Base-by-base conservation (phyloP, 1,140 invertebrate species). In the Procambarus clarkii region DNA sequence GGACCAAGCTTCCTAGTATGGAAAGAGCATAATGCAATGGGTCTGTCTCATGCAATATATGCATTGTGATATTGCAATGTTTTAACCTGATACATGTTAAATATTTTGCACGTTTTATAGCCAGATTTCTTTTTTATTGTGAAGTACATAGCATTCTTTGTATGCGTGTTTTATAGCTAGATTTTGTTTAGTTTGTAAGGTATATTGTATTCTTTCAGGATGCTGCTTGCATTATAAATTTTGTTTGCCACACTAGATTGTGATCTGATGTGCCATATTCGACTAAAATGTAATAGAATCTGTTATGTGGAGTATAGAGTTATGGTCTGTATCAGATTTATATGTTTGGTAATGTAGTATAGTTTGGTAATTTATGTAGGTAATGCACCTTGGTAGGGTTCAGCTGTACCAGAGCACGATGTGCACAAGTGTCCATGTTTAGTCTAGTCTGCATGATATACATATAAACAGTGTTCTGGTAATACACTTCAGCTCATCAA, bases 281-380 rank as follows among this genome's bases (percentile, higher is more conserved):
- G 34, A 2, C 5, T 44, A 21, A 8, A 74, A 9, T 34, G 69
- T 34, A 74, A 34, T 74, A 34, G 21, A 69, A 69, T 24, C 5
- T 74, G 21, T 74, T 74, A 5, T 74, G n/a, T 74, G 24, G 69
- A 69, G 64, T 69, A 4, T 69, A 58, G 54, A 58, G 7, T 58
- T 58, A 69, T 69, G 21, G 64, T 69, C 11, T 34, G 24, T 74
- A 34, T 34, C 69, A 81, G 8, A 50, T 81, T 81, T 54, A 58
- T 79, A 48, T 81, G 54, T 81, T 50, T 81, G 79, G 79, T 81
- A 81, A 24, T 81, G 48, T 13, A 81, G 46, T 54, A 13, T 54
- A 54, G 0, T 81, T 11, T 58, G 21, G 48, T 11, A 64, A 9
- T 11, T 81, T 81, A 21, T 81, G 79, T 44, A n/a, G 7, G 69